Conservation (phyloP, 1,140 invertebrate genomes). For the Danaus plexippus region DNA sequence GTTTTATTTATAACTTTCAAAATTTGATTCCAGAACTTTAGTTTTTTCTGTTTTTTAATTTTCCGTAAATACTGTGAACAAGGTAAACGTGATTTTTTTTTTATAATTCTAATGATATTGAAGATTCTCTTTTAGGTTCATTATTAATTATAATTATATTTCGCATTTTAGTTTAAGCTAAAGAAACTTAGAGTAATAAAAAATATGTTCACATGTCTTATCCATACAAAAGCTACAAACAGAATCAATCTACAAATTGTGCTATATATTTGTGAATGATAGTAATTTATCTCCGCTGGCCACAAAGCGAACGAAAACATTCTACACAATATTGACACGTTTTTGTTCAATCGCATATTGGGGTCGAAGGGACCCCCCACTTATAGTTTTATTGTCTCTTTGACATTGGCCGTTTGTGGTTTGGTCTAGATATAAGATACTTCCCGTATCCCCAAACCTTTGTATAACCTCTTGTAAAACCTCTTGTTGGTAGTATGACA, state of each 20-base stretch:
- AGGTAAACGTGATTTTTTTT: too few relatives aligned
- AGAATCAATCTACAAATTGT: slow-evolving; percentile 62
- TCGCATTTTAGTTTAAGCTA: too few relatives aligned
- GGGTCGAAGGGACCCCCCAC: slow-evolving; percentile 52
- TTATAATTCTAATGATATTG: too few relatives aligned
- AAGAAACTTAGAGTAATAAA: too few relatives aligned
- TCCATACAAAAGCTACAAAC: slow-evolving; percentile 31
- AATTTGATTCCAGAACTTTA: too few relatives aligned
- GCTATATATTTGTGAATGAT: slow-evolving; percentile 49
- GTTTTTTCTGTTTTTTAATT: too few relatives aligned
- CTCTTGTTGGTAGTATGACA: not conserved
- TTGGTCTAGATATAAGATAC: slow-evolving; percentile 12
- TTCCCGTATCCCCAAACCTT: slow-evolving; percentile 3
- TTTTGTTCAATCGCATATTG: slow-evolving; percentile 47
- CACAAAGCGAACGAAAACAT: slow-evolving; percentile 62
- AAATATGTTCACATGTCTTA: slow-evolving; percentile 10
- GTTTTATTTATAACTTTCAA: not conserved
- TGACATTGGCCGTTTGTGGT: slow-evolving; percentile 29
- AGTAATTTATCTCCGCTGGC: slow-evolving; percentile 61
- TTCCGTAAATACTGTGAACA: too few relatives aligned
- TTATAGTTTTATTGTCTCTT: slow-evolving; percentile 51
- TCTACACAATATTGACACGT: slow-evolving; percentile 67
- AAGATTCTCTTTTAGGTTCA: too few relatives aligned
- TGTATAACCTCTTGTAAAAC: not conserved
- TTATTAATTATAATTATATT: too few relatives aligned